Evolutionary conservation across 2,797 vertebrate species (phyloP).

Genomic region (Enoplosus armatus): DNA sequence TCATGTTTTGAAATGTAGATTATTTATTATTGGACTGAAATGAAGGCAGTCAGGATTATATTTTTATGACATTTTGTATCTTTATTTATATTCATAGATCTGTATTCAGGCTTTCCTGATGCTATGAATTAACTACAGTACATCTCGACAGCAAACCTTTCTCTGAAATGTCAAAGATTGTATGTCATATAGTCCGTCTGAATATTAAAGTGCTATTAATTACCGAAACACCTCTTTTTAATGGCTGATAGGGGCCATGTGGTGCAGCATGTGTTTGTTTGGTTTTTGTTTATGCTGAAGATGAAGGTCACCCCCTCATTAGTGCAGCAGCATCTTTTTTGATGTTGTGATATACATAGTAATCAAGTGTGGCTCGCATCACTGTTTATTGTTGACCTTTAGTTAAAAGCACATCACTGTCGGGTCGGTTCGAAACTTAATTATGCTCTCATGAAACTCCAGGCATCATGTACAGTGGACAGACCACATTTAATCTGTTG

Average conservation of each 20-base stretch:
- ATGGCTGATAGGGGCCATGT: slow-evolving; percentile 57
- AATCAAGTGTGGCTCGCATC: slow-evolving; percentile 75
- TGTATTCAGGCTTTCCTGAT: not conserved
- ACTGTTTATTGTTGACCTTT: slow-evolving; percentile 81
- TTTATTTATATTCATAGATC: slow-evolving; percentile 1
- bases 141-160: slow-evolving; percentile 7
- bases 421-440: slow-evolving; percentile 77
- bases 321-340: slow-evolving; percentile 77
- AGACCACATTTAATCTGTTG: slow-evolving; percentile 75
- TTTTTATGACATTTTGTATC: slow-evolving; percentile 4
- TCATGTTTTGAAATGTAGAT: slow-evolving; percentile 30
- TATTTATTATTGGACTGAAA: slow-evolving; percentile 29
- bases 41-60: slow-evolving; percentile 17
- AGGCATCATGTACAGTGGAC: slow-evolving; percentile 70
- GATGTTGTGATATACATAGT: slow-evolving; percentile 81
- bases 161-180: slow-evolving; percentile 42
- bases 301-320: slow-evolving; percentile 83
- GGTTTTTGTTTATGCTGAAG: slow-evolving; percentile 71
- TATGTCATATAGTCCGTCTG: slow-evolving; percentile 24
- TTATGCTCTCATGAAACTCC: slow-evolving; percentile 80
- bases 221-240: slow-evolving; percentile 59
- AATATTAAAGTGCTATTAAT: slow-evolving; percentile 59
- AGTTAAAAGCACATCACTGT: slow-evolving; percentile 82
- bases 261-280: slow-evolving; percentile 57
- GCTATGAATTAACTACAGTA: not conserved